A percentile compares a stretch with the other conserved stretches of the same genome.
Evolutionary conservation across 2,113 vertebrate genomes (phyloP).

Genomic region (Pontoporia blainvillei): DNA sequence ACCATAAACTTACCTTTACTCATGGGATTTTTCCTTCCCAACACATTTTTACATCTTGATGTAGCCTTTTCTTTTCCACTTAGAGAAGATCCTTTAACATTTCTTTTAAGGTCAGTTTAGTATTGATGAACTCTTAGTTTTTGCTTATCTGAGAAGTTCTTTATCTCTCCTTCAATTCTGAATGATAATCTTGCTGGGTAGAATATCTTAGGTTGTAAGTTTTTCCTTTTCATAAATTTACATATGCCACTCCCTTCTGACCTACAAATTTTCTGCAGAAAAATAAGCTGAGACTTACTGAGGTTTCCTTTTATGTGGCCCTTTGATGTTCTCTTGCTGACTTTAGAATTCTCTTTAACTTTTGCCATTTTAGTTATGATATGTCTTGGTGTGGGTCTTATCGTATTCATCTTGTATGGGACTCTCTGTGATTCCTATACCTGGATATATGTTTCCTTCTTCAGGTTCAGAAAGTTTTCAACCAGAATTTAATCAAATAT

Average conservation of each 20-base stretch:
- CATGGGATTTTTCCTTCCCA: neutral
- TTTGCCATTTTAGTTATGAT: neutral
- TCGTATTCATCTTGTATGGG: neutral
- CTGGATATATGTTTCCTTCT: neutral
- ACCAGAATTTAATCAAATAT: neutral
- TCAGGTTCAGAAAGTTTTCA: neutral
- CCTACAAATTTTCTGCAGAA: neutral
- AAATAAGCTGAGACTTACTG: neutral
- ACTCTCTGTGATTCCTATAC: neutral
- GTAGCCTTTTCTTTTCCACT: neutral
- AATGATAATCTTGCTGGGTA: neutral
- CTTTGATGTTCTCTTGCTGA: neutral
- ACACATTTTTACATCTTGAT: neutral
- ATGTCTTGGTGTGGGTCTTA: fast-evolving
- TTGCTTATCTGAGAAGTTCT: neutral
- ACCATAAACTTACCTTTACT: neutral
- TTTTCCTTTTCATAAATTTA: neutral
- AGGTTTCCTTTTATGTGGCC: neutral
- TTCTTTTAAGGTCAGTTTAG: neutral
- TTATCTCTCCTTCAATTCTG: neutral
- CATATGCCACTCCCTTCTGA: neutral
- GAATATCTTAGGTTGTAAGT: neutral
- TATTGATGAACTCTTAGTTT: neutral
- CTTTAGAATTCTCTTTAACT: neutral
- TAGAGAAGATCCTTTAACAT: neutral